Evolutionary conservation across 2,888 invertebrate species (phyloP).

Genomic region (Lepetodrilus schrolli): DNA sequence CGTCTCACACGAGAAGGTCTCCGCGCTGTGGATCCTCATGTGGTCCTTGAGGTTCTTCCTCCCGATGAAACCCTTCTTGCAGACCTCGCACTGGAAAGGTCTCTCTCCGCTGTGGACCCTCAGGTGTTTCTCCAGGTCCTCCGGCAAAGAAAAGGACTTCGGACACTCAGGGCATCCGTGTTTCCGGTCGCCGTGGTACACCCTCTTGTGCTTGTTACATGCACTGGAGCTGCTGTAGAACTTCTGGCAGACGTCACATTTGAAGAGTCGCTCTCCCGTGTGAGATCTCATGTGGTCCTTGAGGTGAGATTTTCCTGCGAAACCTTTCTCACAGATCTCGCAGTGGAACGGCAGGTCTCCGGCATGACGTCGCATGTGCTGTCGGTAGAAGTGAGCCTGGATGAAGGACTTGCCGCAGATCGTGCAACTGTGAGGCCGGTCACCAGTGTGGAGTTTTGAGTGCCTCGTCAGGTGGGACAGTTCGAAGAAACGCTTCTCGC

Average conservation of each 20-base stretch:
- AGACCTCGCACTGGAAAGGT: slow-evolving; percentile 6
- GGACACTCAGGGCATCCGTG: neutral
- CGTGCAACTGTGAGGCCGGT: neutral
- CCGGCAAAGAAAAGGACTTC: neutral
- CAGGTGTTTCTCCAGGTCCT: neutral
- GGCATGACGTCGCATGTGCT: neutral
- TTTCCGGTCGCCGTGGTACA: slow-evolving; percentile 2
- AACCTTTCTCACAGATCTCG: neutral
- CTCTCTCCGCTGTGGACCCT: slow-evolving; percentile 5
- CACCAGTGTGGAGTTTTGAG: neutral
- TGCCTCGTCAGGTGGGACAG: neutral
- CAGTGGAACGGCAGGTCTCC: slow-evolving; percentile 1
- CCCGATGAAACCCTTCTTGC: slow-evolving; percentile 3
- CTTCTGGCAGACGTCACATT: slow-evolving; percentile 7
- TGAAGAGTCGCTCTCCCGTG: neutral
- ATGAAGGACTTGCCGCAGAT: slow-evolving; percentile 1
- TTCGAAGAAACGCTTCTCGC: neutral
- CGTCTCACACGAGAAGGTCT: neutral
- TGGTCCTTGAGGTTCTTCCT: slow-evolving; percentile 20
- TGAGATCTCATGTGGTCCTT: slow-evolving; percentile 22
- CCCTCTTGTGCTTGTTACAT: neutral
- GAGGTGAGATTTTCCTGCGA: slow-evolving; percentile 3
- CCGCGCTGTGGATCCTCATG: neutral
- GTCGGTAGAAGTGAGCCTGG: slow-evolving; percentile 2
- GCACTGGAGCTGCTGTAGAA: slow-evolving; percentile 9